Conservation (phyloP, 2,888 invertebrate genomes). For the Idaea dimidiata region DNA sequence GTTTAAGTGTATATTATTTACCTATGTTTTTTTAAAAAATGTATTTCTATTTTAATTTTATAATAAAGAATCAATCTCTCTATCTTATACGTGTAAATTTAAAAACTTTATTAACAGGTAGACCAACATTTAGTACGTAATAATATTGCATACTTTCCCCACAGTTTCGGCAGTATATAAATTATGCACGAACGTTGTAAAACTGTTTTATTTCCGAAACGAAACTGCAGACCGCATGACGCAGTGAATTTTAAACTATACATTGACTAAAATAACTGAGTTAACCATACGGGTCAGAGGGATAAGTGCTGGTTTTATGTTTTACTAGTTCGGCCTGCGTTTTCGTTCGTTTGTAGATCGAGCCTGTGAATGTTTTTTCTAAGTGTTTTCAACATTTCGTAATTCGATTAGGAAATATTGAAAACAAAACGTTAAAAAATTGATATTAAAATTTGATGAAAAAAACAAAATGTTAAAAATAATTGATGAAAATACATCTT, state of each 20-base stretch:
- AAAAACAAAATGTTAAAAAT: too few species aligned
- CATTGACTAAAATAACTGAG: not conserved
- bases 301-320: not conserved
- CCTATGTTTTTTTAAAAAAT: too few species aligned
- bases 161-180: not conserved
- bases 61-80: too few species aligned
- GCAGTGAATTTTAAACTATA: not conserved
- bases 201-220: not conserved
- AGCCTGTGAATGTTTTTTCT: not conserved
- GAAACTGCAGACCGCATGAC: not conserved
- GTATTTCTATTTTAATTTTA: too few species aligned
- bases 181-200: not conserved
- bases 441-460: too few species aligned
- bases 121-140: not conserved
- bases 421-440: too few species aligned
- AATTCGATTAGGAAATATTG: too few species aligned
- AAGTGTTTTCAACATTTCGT: too few species aligned
- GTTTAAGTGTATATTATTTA: too few species aligned
- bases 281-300: not conserved
- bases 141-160: not conserved
- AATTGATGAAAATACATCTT: too few species aligned
- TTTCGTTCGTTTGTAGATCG: not conserved
- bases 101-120: not conserved
- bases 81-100: too few species aligned
- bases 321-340: not conserved